Conservation (phyloP, 30 jellyfish, hydroid and myxozoan genomes). For the Cassiopea andromeda region DNA sequence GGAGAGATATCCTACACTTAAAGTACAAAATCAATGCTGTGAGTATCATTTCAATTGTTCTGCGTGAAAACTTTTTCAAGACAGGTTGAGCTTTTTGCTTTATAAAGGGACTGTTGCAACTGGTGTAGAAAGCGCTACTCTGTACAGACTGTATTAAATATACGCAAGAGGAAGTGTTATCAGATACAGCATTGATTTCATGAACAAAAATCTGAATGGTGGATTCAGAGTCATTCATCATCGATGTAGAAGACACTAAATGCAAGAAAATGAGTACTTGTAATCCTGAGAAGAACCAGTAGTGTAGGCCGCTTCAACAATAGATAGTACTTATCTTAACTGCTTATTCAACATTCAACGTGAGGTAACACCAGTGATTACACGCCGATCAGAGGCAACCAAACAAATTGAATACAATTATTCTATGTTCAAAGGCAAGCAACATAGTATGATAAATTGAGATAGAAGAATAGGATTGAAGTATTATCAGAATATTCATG, state of each 20-base stretch:
- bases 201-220: no score
- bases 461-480: no score
- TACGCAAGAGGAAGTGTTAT: background rate
- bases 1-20: no score
- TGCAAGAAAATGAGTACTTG: background rate
- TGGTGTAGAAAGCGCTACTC: no score
- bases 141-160: background rate
- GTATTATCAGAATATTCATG: no score
- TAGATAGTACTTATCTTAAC: no score
- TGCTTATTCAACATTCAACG: background rate
- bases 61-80: no score
- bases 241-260: background rate
- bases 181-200: background rate
- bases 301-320: no score
- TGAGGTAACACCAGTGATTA: background rate
- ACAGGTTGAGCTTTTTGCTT: no score
- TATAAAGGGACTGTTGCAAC: no score
- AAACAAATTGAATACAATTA: background rate
- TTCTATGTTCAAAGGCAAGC: background rate
- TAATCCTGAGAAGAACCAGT: background rate
- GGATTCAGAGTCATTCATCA: background rate
- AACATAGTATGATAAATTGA: background rate
- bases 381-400: background rate
- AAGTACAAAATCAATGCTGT: no score
- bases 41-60: no score